Percentiles rank a stretch among this genome's conserved stretches.
These are phyloP conservation scores for Episyrphus balteatus DNA, from an alignment of 1,140 invertebrate genomes.

Conservation along the genomic window DNA sequence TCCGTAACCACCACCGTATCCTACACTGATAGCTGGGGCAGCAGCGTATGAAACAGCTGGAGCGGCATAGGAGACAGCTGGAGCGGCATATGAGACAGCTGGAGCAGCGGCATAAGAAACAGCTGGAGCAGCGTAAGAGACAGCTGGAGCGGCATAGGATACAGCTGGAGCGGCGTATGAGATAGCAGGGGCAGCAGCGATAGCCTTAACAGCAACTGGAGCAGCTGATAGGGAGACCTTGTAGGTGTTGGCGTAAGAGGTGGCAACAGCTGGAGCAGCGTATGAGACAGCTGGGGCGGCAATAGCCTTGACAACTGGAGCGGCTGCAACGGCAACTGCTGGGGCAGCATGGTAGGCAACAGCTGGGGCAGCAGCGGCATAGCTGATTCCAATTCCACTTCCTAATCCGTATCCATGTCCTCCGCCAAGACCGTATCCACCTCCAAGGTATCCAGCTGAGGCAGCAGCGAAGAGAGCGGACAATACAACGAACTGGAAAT, in stretches of 20 bases:
- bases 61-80: no score
- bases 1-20: no score
- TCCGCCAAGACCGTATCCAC: conserved; percentile 25
- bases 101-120: no score
- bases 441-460: conserved; percentile 25
- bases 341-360: conserved; percentile 20
- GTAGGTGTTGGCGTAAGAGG: conserved; percentile 48
- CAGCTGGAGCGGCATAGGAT: no score
- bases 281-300: conserved; percentile 33
- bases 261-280: conserved; percentile 38
- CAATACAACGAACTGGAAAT: conserved; percentile 20
- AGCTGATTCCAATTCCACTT: conserved; percentile 11
- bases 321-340: conserved; percentile 24
- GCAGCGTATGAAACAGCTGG: no score
- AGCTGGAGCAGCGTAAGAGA: no score
- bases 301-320: conserved; percentile 27
- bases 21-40: no score
- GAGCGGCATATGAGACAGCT: no score
- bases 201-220: conserved; percentile 14
- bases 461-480: conserved; percentile 31
- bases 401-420: conserved; percentile 4
- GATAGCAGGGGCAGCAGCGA: conserved; percentile 6
- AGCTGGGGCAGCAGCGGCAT: conserved; percentile 18
- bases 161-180: not conserved
- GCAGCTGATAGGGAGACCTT: conserved; percentile 37